Evolutionary conservation across 2,888 invertebrate genomes (phyloP), one percentile per base, ranked within the genome.

Genomic region (Leistus spinibarbis): DNA sequence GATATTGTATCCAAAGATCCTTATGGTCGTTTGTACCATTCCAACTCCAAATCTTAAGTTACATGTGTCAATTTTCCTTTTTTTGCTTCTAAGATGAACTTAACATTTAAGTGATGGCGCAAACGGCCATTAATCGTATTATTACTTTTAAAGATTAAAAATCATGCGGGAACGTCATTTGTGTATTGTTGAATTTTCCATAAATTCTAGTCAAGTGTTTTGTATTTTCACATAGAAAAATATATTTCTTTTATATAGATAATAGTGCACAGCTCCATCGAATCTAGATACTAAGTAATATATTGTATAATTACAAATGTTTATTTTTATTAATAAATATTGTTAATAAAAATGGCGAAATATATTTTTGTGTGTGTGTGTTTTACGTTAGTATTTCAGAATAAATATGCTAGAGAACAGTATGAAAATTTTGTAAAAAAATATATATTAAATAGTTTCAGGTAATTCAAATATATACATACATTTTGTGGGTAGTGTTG

Each of bases 231-330:
- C 64, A 64, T 64, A 70, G 20, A 63, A 54, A 70, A 63, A 63
- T 69, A 69, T 56, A 57, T 64, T 20, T 16, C 20, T 60, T 64
- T 23, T 66, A 54, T 72, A 72, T 72, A 65, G 54, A 65, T 72
- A 72, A 54, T 72, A 72, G 72, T 72, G 72, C 72, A 72, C 72
- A 65, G 57, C 56, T 72, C 72, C 72, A 72, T 54, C 57, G 57
- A 66, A 66, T 65, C 66, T 72, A 27, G 56, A 22, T 22, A 64
- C 24, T 64, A 60, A 20, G 22, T 60, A 10, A 60, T 20, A 20
- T 16, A 60, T 19, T 60, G 60, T 60, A 5, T 16, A 16, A 22
- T 20, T 0, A 57, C 16, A 16, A 54, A 16, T 54, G 54, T 20
- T 20, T 60, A 19, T 20, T 60, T 60, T 60, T 60, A 60, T 9